Evolutionary conservation across 2,888 invertebrate genomes (phyloP), one percentile per base, ranked within the genome.

Genomic region (Amphipoea lucens): DNA sequence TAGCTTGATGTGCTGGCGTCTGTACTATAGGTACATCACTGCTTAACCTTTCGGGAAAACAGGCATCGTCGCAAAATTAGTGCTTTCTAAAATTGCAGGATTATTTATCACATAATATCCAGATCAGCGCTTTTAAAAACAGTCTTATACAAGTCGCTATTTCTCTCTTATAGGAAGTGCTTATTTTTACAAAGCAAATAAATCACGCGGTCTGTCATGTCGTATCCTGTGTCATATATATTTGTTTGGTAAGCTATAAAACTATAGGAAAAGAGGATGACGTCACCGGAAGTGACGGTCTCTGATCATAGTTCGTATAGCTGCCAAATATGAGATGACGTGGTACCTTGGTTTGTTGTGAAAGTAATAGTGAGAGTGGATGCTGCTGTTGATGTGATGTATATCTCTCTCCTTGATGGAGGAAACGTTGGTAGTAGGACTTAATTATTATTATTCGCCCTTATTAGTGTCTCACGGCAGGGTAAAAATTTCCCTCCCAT

Each of bases 141-240:
- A 23, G 54, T 45, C 51, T 42, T 74, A 36, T n/a, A 51, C 36
- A 57, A n/a, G 11, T 67, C 17, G n/a, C 11, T 71, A 79, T 54
- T 20, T 14, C 29, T 60, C 57, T 63, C 20, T 45, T 17, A 23
- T 69, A 62, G 74, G 85, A 85, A 72, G 82, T 72, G 82, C 40
- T 83, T 76, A 81, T 82, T 83, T 82, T 69, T 82, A 71, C 68
- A 82, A 76, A 71, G 40, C 66, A 70, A 63, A 83, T 83, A 83
- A 86, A 83, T 83, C 73, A 82, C 40, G 57, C 65, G n/a, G 57
- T 42, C 66, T 86, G 83, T 77, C 83, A n/a, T 48, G 51, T 63
- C 2, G 66, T 74, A 77, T 84, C 86, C 83, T 74, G 85, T 70
- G 70, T 67, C 85, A 81, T 85, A 82, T 83, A 81, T 85, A 82